These are phyloP conservation scores for Fulmarus glacialis DNA, from an alignment of 2,113 vertebrate genomes.

Conservation along the genomic window DNA sequence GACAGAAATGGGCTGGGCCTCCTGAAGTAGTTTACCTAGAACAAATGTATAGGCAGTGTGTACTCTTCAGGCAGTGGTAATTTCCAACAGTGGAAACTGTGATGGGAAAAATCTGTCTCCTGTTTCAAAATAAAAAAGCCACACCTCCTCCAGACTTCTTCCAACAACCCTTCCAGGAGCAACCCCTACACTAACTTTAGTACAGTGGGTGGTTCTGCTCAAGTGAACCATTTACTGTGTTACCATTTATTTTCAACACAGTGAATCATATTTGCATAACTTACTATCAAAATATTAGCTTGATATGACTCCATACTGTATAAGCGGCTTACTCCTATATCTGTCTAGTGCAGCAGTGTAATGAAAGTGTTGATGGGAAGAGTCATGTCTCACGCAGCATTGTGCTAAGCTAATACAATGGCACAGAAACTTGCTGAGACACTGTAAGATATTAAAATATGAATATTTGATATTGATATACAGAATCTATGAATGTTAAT, in stretches of 20 bases:
- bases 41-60: accelerated
- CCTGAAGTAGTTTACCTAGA: background rate
- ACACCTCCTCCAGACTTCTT: background rate
- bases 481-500: conserved; percentile 60
- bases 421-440: conserved; percentile 15
- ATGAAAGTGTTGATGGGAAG: background rate
- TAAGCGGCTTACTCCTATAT: conserved; percentile 2
- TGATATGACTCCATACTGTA: background rate
- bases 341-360: background rate
- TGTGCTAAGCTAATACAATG: background rate
- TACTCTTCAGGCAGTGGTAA: background rate
- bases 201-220: background rate
- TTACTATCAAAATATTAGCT: conserved; percentile 50
- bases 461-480: conserved; percentile 65
- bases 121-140: background rate
- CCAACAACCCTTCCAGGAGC: background rate
- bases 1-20: background rate
- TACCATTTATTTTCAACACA: conserved; percentile 13
- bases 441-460: conserved; percentile 21
- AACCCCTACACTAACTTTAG: background rate
- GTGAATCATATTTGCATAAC: conserved; percentile 20
- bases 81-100: background rate
- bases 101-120: background rate
- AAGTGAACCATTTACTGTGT: background rate
- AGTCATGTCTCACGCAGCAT: background rate